Evolutionary conservation across 2,797 vertebrate species (phyloP), one percentile per base, ranked within the genome.

Genomic region (Furcifer pardalis): DNA sequence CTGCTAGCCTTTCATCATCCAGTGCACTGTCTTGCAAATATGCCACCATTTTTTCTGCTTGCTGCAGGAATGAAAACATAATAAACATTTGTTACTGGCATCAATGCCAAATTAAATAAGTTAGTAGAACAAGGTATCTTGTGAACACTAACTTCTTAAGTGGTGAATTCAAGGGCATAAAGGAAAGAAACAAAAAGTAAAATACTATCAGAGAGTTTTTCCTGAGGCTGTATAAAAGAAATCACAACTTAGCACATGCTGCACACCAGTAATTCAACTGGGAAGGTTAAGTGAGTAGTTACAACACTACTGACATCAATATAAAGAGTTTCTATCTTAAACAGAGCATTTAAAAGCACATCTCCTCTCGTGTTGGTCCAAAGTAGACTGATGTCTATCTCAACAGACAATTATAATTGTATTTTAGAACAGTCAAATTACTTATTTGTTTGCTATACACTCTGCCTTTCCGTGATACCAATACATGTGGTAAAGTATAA

Each of bases 21-120:
- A 97, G 95, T 59, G 95, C 97, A 63, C 97, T 97, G 86, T 99
- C 99, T 91, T 99, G 98, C n/a, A 99, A 96, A 92, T 99, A 99
- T 1, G 99, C 99, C 88, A 99, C 98, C 98, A 99, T 99, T 91
- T 99, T 99, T 93, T 99, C 98, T 52, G 98, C 99, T 96, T 99
- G 98, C 99, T 99, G 91, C 49, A 90, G 66, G 92, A 62, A 88
- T 56, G 68, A 81, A 69, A 8, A 44, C 7, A 19, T 13, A 25
- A 44, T 56, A 77, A 35, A 37, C 60, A 60, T 32, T 32, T 35
- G 69, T 60, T 8, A 74, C 7, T 78, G n/a, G 9, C 6, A 32
- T 4, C 37, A 73, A 23, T n/a, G n/a, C n/a, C n/a, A 72, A 32
- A 60, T 62, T 73, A 79, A 13, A 37, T 10, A 40, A n/a, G 4